Conservation (phyloP, 2,113 vertebrate genomes). For the Malurus cyaneus region DNA sequence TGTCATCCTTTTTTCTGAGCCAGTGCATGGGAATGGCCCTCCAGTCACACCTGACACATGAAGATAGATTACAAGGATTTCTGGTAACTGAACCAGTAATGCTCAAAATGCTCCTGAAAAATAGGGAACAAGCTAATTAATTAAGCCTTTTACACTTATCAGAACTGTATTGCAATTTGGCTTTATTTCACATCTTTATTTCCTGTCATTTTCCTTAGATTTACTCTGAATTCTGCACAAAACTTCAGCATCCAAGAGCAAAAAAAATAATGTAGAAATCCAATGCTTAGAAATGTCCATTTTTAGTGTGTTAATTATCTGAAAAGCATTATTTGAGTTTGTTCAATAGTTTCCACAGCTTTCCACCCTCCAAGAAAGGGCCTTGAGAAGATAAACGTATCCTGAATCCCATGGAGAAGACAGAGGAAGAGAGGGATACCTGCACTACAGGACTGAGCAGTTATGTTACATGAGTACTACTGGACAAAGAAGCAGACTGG, state of each 20-base stretch:
- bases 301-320: not conserved
- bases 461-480: not conserved
- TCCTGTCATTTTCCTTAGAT: not conserved
- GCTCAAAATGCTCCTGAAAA: not conserved
- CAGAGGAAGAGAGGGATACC: not conserved
- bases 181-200: not conserved
- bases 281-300: not conserved
- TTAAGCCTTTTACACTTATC: not conserved
- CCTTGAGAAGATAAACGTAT: not conserved
- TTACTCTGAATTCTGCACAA: not conserved
- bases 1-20: not conserved
- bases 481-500: not conserved
- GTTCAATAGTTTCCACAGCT: not conserved
- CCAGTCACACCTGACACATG: not conserved
- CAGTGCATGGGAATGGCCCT: not conserved
- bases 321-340: not conserved
- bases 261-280: not conserved
- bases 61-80: not conserved
- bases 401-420: not conserved
- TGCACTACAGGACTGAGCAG: not conserved
- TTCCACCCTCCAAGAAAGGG: not conserved
- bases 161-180: not conserved
- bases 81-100: not conserved
- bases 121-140: not conserved
- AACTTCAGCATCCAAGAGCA: not conserved